Evolutionary conservation across 2,888 invertebrate genomes (phyloP).

Genomic region (Andrena chrysosceles): DNA sequence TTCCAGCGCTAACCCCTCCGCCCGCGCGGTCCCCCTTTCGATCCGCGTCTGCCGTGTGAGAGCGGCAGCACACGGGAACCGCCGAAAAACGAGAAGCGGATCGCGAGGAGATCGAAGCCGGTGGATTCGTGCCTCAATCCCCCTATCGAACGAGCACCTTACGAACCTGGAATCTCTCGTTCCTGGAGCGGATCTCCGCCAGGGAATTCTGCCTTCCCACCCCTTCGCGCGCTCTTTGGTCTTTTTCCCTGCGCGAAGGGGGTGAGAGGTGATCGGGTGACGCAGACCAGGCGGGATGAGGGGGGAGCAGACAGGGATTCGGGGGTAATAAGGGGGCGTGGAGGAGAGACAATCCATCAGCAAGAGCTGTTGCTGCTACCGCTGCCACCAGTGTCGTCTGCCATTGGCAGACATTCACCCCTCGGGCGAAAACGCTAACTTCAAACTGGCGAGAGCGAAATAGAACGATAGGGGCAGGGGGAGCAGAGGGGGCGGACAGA

Average conservation of each 20-base stretch:
- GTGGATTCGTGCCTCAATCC: slow-evolving; percentile 16
- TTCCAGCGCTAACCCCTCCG: background rate
- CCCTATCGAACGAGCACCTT: slow-evolving; percentile 13
- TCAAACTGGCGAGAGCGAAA: slow-evolving; percentile 35
- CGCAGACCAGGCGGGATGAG: slow-evolving; percentile 20
- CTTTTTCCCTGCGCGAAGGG: background rate
- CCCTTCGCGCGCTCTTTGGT: background rate
- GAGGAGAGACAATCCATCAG: slow-evolving; percentile 81
- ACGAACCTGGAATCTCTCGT: slow-evolving; percentile 2
- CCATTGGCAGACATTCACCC: slow-evolving; percentile 79
- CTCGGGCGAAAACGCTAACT: slow-evolving; percentile 71
- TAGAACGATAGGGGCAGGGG: slow-evolving; percentile 8
- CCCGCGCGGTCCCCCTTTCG: background rate
- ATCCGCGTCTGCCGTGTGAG: background rate
- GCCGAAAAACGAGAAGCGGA: slow-evolving; percentile 27
- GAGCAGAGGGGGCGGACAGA: background rate
- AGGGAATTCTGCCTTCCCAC: slow-evolving; percentile 6
- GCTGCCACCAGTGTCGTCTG: slow-evolving; percentile 74
- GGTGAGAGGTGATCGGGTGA: slow-evolving; percentile 44
- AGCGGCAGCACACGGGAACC: background rate
- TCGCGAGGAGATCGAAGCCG: slow-evolving; percentile 37
- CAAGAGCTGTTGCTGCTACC: slow-evolving; percentile 67
- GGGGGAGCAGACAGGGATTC: slow-evolving; percentile 61
- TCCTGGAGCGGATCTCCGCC: slow-evolving; percentile 1
- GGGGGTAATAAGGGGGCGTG: slow-evolving; percentile 71